These are phyloP conservation scores for Pocillopora verrucosa DNA, from an alignment of 64 coral and sea anemone species.

Conservation along the genomic window DNA sequence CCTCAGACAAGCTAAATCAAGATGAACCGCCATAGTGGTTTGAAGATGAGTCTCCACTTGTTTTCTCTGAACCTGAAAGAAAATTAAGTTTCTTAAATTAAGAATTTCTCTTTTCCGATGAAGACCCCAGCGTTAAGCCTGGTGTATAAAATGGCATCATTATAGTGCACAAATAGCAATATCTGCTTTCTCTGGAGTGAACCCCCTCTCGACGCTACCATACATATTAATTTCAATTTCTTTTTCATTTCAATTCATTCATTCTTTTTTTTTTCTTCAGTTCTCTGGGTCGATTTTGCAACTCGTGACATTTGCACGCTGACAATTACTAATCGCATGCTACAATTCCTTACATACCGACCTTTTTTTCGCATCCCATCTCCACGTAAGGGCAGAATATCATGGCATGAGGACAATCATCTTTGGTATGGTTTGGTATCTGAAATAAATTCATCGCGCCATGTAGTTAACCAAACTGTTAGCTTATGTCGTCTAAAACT, in stretches of 20 bases:
- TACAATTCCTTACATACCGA: background rate
- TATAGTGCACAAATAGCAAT: no score
- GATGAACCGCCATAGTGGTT: background rate
- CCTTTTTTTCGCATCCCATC: constrained; percentile 26
- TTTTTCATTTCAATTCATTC: no score
- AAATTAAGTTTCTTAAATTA: background rate
- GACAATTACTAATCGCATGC: no score
- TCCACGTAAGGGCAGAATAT: background rate
- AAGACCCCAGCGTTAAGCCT: background rate
- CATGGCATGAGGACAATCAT: background rate
- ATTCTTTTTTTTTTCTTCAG: no score
- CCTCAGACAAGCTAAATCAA: constrained; percentile 9
- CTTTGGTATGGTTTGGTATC: background rate
- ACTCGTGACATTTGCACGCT: no score
- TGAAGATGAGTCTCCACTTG: background rate
- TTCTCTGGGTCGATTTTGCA: no score
- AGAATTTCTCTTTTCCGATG: background rate
- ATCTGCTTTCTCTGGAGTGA: no score
- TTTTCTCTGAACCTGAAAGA: background rate
- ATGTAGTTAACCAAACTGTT: no score
- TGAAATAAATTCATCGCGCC: background rate
- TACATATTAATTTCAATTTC: no score
- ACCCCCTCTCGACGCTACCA: no score
- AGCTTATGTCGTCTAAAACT: no score
- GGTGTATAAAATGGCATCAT: background rate